Evolutionary conservation across 2,888 invertebrate species (phyloP).

Genomic region (Dolichomitus sp.): DNA sequence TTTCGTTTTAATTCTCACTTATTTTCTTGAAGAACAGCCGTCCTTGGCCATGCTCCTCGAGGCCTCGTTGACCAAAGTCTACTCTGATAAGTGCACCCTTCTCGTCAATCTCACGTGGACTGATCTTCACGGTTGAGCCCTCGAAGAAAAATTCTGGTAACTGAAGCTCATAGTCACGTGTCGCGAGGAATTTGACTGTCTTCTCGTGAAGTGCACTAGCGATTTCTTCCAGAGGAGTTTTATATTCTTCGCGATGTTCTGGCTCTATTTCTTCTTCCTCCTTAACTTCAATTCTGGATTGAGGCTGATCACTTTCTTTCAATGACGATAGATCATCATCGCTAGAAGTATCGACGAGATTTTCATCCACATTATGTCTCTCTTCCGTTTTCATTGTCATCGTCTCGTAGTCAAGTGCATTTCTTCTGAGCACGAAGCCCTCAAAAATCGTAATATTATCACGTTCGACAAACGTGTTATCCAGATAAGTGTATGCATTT

Average conservation of each 20-base stretch:
- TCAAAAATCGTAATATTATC: constrained; percentile 90
- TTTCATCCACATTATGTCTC: constrained; percentile 76
- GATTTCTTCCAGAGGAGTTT: constrained; percentile 91
- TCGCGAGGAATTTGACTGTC: constrained; percentile 91
- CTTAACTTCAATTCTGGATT: constrained; percentile 65
- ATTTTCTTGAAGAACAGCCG: constrained; percentile 91
- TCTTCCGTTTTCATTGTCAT: constrained; percentile 72
- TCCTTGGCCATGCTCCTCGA: constrained; percentile 85
- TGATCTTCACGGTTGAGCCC: constrained; percentile 91
- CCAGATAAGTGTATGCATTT: constrained; percentile 92
- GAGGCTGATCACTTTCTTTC: constrained; percentile 80
- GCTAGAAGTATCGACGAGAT: constrained; percentile 74
- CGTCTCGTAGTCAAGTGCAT: constrained; percentile 88
- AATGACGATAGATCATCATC: constrained; percentile 85
- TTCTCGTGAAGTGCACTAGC: constrained; percentile 91
- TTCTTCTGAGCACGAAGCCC: constrained; percentile 89
- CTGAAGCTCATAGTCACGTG: constrained; percentile 91
- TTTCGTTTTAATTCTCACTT: constrained; percentile 87
- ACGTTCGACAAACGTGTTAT: constrained; percentile 89
- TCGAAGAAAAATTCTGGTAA: constrained; percentile 92
- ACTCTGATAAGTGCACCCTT: constrained; percentile 92
- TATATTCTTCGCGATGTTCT: constrained; percentile 72
- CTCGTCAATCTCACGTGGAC: constrained; percentile 91
- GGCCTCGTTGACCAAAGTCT: constrained; percentile 88
- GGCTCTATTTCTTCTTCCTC: constrained; percentile 75